Percentiles rank a stretch among this genome's conserved stretches.
Evolutionary conservation across 1,140 invertebrate genomes (phyloP).

Genomic region (Scaptomyza hsui): DNA sequence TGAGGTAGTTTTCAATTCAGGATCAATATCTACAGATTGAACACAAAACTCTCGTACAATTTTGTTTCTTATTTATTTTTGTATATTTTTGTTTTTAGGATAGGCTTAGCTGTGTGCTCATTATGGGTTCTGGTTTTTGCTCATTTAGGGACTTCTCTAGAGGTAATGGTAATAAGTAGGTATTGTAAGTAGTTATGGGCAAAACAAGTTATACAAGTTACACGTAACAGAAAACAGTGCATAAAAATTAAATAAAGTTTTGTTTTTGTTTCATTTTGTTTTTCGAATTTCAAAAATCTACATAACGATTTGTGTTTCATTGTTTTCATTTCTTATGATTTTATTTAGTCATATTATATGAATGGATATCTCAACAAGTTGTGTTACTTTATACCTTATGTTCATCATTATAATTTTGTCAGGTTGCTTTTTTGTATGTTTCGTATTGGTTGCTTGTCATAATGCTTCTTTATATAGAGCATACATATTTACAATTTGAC

Average conservation of each 20-base stretch:
- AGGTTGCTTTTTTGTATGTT: slow-evolving; percentile 77
- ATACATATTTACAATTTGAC: slow-evolving; percentile 55
- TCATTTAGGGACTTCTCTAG: slow-evolving; percentile 43
- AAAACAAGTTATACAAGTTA: slow-evolving; percentile 71
- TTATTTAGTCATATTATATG: slow-evolving; percentile 54
- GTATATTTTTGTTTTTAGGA: slow-evolving; percentile 16
- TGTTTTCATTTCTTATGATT: slow-evolving; percentile 10
- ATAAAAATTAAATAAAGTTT: slow-evolving; percentile 78
- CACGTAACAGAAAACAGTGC: slow-evolving; percentile 80
- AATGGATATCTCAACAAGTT: slow-evolving; percentile 70
- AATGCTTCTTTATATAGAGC: slow-evolving; percentile 49
- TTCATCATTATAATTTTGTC: slow-evolving; percentile 72
- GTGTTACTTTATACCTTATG: slow-evolving; percentile 68
- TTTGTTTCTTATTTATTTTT: background rate
- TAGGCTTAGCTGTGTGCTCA: slow-evolving; percentile 46
- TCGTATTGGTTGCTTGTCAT: slow-evolving; percentile 62
- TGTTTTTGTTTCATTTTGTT: slow-evolving; percentile 30
- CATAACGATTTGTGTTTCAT: slow-evolving; percentile 47
- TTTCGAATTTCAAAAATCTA: slow-evolving; percentile 52
- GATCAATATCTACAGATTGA: slow-evolving; percentile 81
- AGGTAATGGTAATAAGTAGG: slow-evolving; percentile 28
- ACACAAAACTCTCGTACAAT: slow-evolving; percentile 66
- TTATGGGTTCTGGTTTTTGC: slow-evolving; percentile 17
- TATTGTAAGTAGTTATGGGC: slow-evolving; percentile 40
- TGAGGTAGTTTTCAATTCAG: slow-evolving; percentile 83